A percentile compares a stretch with the other conserved stretches of the same genome.
These are phyloP conservation scores for Pipistrellus nathusii DNA, from an alignment of 2,797 vertebrate species.

Conservation along the genomic window DNA sequence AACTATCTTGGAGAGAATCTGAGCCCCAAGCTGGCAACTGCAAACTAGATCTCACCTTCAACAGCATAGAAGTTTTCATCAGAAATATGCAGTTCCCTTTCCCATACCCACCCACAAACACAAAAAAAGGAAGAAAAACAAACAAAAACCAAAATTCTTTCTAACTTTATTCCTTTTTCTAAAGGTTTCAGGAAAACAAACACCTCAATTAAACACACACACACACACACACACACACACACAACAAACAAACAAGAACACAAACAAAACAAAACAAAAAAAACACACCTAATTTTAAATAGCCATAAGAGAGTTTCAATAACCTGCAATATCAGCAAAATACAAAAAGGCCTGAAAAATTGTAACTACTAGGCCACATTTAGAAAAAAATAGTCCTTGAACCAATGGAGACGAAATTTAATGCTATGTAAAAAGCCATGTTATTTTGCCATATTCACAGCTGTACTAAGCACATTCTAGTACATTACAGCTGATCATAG, in stretches of 20 bases:
- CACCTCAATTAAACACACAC: too few species aligned
- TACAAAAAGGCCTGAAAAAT: background rate
- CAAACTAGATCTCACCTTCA: constrained; percentile 81
- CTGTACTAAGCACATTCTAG: constrained; percentile 41
- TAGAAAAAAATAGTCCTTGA: background rate
- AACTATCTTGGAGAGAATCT: constrained; percentile 84
- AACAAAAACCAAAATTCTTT: constrained; percentile 61
- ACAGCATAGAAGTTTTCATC: constrained; percentile 84
- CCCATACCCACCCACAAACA: constrained; percentile 35
- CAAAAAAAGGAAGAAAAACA: background rate
- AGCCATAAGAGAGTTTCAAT: constrained; percentile 40
- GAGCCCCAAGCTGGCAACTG: constrained; percentile 83
- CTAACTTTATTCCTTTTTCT: background rate
- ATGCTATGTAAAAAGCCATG: constrained; percentile 30
- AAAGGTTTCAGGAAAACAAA: background rate
- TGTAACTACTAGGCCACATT: background rate
- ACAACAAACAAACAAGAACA: too few species aligned
- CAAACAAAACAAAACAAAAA: too few species aligned
- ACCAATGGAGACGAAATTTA: background rate
- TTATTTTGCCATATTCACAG: constrained; percentile 53
- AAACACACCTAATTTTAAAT: background rate
- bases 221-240: too few species aligned
- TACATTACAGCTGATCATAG: constrained; percentile 18
- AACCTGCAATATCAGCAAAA: background rate
- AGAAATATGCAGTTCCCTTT: constrained; percentile 73